Percentiles rank a stretch among this genome's conserved stretches.
phyloP scores from a whole-genome alignment of 2,888 invertebrate genomes.

The Perizoma affinitatum region DNA sequence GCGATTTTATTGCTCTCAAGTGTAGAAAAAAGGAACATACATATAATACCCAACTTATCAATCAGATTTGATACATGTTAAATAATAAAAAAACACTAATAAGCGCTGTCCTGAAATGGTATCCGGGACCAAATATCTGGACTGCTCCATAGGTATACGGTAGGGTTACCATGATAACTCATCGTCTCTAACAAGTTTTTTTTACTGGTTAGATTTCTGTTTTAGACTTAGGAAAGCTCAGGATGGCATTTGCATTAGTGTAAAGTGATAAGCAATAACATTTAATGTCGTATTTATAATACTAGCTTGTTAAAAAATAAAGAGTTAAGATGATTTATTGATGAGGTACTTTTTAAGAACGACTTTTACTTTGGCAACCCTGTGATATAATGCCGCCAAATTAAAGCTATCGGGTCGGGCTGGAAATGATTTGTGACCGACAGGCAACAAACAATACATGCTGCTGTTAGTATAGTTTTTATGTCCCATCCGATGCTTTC shows the following conservation, averaged over 20 bases:
- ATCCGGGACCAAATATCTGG: slow-evolving; percentile 20
- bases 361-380: slow-evolving; percentile 12
- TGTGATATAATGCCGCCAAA: slow-evolving; percentile 18
- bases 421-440: slow-evolving; percentile 41
- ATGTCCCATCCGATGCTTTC: slow-evolving; percentile 27
- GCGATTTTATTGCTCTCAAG: too few relatives aligned
- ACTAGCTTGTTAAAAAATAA: too few relatives aligned
- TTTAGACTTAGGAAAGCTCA: too few relatives aligned
- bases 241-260: too few relatives aligned
- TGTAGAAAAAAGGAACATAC: background rate
- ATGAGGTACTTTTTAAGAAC: too few relatives aligned
- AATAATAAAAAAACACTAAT: slow-evolving; percentile 21
- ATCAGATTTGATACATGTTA: slow-evolving; percentile 13
- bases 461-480: slow-evolving; percentile 37
- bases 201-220: too few relatives aligned
- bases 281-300: too few relatives aligned
- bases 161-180: background rate
- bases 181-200: too few relatives aligned
- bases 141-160: background rate
- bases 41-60: slow-evolving; percentile 13
- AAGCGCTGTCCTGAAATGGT: slow-evolving; percentile 22
- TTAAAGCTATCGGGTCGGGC: slow-evolving; percentile 30
- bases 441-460: slow-evolving; percentile 40
- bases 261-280: too few relatives aligned
- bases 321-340: too few relatives aligned